phyloP scores from a whole-genome alignment of 2,888 invertebrate species.

The Pteria penguin region DNA sequence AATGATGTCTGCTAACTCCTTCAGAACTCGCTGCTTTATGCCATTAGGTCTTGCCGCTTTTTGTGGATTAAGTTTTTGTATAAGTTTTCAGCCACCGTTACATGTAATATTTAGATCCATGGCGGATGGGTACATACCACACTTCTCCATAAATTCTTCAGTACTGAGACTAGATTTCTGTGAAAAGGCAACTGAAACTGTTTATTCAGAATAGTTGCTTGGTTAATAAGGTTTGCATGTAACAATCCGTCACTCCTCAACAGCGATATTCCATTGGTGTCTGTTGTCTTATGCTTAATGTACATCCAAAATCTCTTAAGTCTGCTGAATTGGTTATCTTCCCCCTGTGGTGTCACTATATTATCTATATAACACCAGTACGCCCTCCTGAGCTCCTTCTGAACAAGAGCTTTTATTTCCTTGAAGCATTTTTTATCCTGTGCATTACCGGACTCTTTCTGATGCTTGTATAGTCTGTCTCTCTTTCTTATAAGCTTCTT shows the following conservation, averaged over 20 bases:
- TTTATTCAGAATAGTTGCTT: conserved; percentile 35
- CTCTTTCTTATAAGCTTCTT: conserved; percentile 28
- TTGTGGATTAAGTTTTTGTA: neutral
- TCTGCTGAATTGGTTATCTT: neutral
- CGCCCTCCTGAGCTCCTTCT: conserved; percentile 26
- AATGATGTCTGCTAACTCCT: neutral
- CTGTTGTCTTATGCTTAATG: conserved; percentile 5
- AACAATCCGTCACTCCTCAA: conserved; percentile 10
- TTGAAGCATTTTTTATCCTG: conserved; percentile 10
- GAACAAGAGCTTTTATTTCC: neutral
- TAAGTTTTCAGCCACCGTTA: neutral
- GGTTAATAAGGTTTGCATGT: conserved; percentile 21
- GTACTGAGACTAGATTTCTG: neutral
- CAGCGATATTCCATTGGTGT: conserved; percentile 25
- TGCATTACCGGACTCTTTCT: conserved; percentile 29
- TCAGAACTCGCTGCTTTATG: neutral
- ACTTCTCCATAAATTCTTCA: neutral
- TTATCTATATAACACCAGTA: conserved; percentile 38
- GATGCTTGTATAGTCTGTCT: conserved; percentile 27
- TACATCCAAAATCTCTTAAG: conserved; percentile 27
- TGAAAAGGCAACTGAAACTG: conserved; percentile 36
- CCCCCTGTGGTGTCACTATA: conserved; percentile 19
- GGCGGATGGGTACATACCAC: conserved; percentile 7
- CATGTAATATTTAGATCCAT: neutral
- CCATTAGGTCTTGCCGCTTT: neutral